A percentile compares a stretch with the other conserved stretches of the same genome.
These are phyloP conservation scores for Zaprionus capensis DNA, from an alignment of 1,140 invertebrate species.

Conservation along the genomic window DNA sequence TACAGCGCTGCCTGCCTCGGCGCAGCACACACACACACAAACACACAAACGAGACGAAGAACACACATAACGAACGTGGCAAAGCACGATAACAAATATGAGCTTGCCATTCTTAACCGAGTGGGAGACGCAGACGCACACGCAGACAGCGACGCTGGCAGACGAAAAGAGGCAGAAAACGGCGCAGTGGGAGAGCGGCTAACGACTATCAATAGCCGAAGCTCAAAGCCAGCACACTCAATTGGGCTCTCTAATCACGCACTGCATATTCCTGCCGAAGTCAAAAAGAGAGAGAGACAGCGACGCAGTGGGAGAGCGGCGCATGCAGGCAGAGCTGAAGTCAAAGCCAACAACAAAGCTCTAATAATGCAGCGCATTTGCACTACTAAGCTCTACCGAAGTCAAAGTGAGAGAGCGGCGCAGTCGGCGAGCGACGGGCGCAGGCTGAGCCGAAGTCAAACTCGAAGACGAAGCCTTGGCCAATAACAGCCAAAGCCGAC, in stretches of 20 bases:
- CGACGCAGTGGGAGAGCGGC: too few species aligned
- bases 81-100: slow-evolving; percentile 78
- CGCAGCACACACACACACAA: slow-evolving; percentile 31
- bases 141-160: neutral
- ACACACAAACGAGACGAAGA: slow-evolving; percentile 12
- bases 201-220: slow-evolving; percentile 44
- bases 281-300: neutral
- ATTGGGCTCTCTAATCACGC: slow-evolving; percentile 82
- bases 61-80: slow-evolving; percentile 54
- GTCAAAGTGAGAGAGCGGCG: too few species aligned
- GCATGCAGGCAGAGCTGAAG: neutral
- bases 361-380: neutral
- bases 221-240: slow-evolving; percentile 54
- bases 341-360: neutral
- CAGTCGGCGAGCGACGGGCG: too few species aligned
- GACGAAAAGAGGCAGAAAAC: too few species aligned
- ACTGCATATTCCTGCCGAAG: slow-evolving; percentile 16
- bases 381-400: too few species aligned
- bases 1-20: slow-evolving; percentile 22
- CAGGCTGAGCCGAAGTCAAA: too few species aligned
- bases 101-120: slow-evolving; percentile 56
- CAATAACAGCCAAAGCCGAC: too few species aligned
- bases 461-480: too few species aligned
- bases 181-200: slow-evolving; percentile 22
- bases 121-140: slow-evolving; percentile 37